Evolutionary conservation across 2,113 vertebrate species (phyloP).

Genomic region (Sebastes fasciatus): DNA sequence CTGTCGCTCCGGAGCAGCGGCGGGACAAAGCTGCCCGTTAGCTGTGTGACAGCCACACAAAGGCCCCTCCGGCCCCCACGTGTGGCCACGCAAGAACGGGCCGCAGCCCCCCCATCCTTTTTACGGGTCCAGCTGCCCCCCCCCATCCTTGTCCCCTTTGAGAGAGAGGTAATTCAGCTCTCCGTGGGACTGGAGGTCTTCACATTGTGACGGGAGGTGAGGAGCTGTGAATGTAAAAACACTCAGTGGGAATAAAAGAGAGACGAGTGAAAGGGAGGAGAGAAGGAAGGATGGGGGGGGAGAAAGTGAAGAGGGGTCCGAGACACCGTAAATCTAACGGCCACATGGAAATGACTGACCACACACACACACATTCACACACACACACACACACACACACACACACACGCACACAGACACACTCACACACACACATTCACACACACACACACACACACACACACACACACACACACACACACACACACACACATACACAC

Average conservation of each 20-base stretch:
- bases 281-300: not conserved
- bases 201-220: constrained; percentile 50
- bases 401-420: too few relatives aligned
- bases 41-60: constrained; percentile 53
- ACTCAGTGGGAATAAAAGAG: constrained; percentile 59
- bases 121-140: not conserved
- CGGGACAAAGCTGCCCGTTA: constrained; percentile 51
- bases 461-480: constrained; percentile 27
- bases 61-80: constrained; percentile 33
- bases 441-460: constrained; percentile 7
- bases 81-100: constrained; percentile 21
- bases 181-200: constrained; percentile 34
- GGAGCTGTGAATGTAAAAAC: constrained; percentile 65
- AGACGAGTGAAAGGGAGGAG: constrained; percentile 55
- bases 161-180: constrained; percentile 66
- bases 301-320: constrained; percentile 39
- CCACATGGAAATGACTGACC: constrained; percentile 37
- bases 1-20: constrained; percentile 13
- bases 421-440: constrained; percentile 23
- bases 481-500: constrained; percentile 4
- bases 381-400: constrained; percentile 6
- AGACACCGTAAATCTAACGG: constrained; percentile 52
- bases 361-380: constrained; percentile 28
- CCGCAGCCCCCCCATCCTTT: constrained; percentile 39
- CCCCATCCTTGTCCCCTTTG: constrained; percentile 40